These are phyloP conservation scores for Forbesichthys papilliferus DNA, from an alignment of 2,113 vertebrate genomes.

Conservation along the genomic window DNA sequence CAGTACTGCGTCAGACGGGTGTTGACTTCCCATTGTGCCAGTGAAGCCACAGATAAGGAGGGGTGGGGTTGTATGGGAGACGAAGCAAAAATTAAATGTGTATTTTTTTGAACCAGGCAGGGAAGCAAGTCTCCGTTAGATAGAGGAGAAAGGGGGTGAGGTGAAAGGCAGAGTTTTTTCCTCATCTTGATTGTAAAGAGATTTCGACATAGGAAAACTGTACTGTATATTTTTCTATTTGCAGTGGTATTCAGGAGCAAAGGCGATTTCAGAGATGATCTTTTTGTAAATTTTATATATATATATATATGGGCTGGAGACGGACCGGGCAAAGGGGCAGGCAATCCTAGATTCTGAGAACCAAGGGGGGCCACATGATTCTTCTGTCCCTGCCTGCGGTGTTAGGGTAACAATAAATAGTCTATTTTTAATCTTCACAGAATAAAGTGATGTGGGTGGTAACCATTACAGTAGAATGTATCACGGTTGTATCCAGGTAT, in stretches of 20 bases:
- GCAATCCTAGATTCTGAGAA: slow-evolving; percentile 55
- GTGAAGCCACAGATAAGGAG: slow-evolving; percentile 61
- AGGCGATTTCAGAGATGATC: slow-evolving; percentile 75
- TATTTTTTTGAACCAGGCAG: slow-evolving; percentile 79
- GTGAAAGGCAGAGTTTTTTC: background rate
- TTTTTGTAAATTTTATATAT: slow-evolving; percentile 83
- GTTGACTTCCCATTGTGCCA: slow-evolving; percentile 57
- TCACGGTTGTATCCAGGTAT: slow-evolving; percentile 67
- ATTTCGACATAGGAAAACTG: slow-evolving; percentile 79
- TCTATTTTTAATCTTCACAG: slow-evolving; percentile 67
- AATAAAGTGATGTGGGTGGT: slow-evolving; percentile 14
- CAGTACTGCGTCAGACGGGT: slow-evolving; percentile 36
- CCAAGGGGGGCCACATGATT: background rate
- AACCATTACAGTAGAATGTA: slow-evolving; percentile 61
- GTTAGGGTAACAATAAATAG: slow-evolving; percentile 43
- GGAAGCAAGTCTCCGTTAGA: slow-evolving; percentile 40
- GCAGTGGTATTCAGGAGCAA: slow-evolving; percentile 58
- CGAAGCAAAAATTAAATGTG: slow-evolving; percentile 56
- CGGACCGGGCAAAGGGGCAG: slow-evolving; percentile 22
- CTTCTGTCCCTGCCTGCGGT: slow-evolving; percentile 50
- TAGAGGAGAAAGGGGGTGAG: slow-evolving; percentile 27
- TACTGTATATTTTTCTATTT: slow-evolving; percentile 84
- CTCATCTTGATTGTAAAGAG: slow-evolving; percentile 60
- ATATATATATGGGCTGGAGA: slow-evolving; percentile 58
- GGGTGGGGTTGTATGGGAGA: slow-evolving; percentile 61